Evolutionary conservation across 2,888 invertebrate genomes (phyloP).

Genomic region (Trachelus troglodyta): DNA sequence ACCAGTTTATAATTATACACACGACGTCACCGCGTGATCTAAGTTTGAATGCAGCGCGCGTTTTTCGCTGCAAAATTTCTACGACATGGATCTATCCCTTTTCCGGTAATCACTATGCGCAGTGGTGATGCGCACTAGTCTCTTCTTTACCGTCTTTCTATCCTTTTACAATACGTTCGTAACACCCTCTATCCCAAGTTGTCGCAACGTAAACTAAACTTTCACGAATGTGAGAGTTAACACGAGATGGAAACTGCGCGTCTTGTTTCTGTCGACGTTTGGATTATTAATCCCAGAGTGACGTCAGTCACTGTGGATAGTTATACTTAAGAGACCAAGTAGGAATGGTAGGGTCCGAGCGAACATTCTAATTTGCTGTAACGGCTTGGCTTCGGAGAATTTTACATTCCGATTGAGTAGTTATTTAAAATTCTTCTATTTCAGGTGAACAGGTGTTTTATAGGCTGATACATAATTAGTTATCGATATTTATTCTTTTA

Average conservation of each 20-base stretch:
- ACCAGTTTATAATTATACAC: conserved; percentile 13
- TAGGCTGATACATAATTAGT: neutral
- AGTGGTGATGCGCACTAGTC: neutral
- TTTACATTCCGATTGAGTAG: neutral
- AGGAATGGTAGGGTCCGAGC: neutral
- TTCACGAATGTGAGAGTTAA: neutral
- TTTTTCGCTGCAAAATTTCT: neutral
- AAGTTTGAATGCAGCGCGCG: conserved; percentile 18
- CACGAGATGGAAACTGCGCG: conserved; percentile 9
- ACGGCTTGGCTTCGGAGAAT: neutral
- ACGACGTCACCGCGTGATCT: conserved; percentile 16
- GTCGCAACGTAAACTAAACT: too few species aligned
- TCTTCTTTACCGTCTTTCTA: neutral
- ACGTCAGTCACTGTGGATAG: neutral
- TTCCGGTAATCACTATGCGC: neutral
- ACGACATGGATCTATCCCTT: neutral
- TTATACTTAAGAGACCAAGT: neutral
- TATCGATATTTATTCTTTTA: neutral
- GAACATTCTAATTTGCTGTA: neutral
- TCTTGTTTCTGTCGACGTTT: neutral
- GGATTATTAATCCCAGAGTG: neutral
- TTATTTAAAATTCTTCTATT: too few species aligned
- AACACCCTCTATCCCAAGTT: neutral
- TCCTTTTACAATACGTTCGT: neutral
- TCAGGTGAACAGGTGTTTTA: too few species aligned